These are phyloP conservation scores for Lapara coniferarum DNA, from an alignment of 2,888 invertebrate species.

Conservation along the genomic window DNA sequence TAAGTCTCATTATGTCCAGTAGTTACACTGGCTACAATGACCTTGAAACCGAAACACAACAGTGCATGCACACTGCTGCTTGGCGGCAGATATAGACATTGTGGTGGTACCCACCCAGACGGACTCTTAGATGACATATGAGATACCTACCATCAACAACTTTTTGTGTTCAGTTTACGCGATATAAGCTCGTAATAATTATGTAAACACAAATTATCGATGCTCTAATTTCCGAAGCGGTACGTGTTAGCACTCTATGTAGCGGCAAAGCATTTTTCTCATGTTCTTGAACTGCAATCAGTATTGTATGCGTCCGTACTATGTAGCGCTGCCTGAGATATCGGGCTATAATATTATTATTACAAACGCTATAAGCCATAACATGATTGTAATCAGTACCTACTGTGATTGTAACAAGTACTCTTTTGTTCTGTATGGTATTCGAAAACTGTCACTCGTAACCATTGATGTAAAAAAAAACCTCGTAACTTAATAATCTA, in stretches of 20 bases:
- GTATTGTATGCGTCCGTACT: not conserved
- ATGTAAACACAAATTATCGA: not conserved
- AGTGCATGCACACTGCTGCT: too few species aligned
- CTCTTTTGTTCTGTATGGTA: not conserved
- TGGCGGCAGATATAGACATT: too few species aligned
- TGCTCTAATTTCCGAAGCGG: slow-evolving; percentile 14
- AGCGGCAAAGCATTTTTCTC: slow-evolving; percentile 24
- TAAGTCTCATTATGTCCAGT: too few species aligned
- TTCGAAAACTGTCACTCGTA: not conserved
- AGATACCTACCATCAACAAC: too few species aligned
- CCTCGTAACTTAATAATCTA: not conserved
- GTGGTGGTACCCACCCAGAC: too few species aligned
- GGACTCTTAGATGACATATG: too few species aligned
- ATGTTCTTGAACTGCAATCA: slow-evolving; percentile 15
- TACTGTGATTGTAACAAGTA: not conserved
- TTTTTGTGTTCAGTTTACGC: not conserved
- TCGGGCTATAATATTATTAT: slow-evolving; percentile 17
- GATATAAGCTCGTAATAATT: not conserved
- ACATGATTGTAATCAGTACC: not conserved
- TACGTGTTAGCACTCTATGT: not conserved
- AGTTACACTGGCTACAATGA: too few species aligned
- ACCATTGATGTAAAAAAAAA: too few species aligned
- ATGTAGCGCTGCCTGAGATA: not conserved
- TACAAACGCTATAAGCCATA: not conserved
- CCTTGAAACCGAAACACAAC: too few species aligned